Conservation (phyloP, 2,888 invertebrate genomes). For the Ptychoptera contaminata region DNA sequence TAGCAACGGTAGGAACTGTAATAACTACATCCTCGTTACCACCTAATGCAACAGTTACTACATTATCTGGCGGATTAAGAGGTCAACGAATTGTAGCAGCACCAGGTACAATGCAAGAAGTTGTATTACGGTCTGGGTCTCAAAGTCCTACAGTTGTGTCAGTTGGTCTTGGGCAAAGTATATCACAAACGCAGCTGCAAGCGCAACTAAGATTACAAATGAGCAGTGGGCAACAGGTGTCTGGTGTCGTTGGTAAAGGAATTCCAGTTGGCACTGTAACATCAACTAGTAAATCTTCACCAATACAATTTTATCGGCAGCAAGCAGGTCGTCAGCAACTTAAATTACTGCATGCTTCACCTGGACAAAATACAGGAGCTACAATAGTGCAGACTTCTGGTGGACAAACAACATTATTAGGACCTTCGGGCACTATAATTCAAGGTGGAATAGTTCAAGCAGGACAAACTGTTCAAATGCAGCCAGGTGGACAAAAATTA, state of each 20-base stretch:
- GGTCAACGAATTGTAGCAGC: conserved; percentile 27
- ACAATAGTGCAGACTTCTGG: conserved; percentile 24
- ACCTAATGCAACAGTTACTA: conserved; percentile 24
- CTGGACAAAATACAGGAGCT: conserved; percentile 15
- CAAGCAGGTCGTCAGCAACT: conserved; percentile 21
- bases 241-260: conserved; percentile 22
- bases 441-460: conserved; percentile 26
- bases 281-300: conserved; percentile 18
- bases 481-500: conserved; percentile 23
- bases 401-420: conserved; percentile 21
- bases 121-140: conserved; percentile 24
- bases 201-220: conserved; percentile 27
- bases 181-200: conserved; percentile 25
- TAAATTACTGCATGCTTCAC: conserved; percentile 17
- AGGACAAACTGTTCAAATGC: conserved; percentile 23
- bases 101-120: conserved; percentile 25
- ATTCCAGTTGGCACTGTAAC: conserved; percentile 27
- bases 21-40: conserved; percentile 26
- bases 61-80: conserved; percentile 24
- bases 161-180: conserved; percentile 23
- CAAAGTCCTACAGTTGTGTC: conserved; percentile 30
- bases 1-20: conserved; percentile 28
- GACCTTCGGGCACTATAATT: conserved; percentile 27
- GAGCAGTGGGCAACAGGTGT: conserved; percentile 21
- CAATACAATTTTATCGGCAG: conserved; percentile 29